Conservation (phyloP, 2,888 invertebrate species). For the Perdita meconis region DNA sequence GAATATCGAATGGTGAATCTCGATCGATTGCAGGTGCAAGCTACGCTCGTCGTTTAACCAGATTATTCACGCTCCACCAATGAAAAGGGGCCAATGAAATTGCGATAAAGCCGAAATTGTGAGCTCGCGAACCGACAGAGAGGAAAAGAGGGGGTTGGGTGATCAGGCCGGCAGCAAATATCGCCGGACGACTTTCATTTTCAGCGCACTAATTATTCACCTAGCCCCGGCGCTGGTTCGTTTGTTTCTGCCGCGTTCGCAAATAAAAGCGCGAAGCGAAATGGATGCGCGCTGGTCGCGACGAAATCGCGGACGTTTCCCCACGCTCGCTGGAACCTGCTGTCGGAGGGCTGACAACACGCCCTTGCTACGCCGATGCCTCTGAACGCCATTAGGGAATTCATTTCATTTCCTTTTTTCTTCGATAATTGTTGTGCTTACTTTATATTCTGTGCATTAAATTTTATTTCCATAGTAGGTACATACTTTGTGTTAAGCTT, state of each 20-base stretch:
- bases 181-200: constrained; percentile 80
- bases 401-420: no score
- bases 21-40: constrained; percentile 56
- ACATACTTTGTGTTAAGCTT: no score
- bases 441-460: no score
- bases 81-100: constrained; percentile 77
- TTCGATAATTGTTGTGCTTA: no score
- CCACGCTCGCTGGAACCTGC: constrained; percentile 4
- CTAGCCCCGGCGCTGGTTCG: constrained; percentile 74
- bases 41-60: constrained; percentile 68
- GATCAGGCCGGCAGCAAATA: constrained; percentile 76
- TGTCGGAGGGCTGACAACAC: constrained; percentile 16
- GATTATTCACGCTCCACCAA: constrained; percentile 72
- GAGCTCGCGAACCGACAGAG: constrained; percentile 52
- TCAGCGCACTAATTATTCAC: constrained; percentile 81
- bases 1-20: constrained; percentile 61
- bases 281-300: constrained; percentile 52
- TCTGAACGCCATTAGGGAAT: neutral
- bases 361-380: neutral
- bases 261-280: constrained; percentile 71
- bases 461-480: no score
- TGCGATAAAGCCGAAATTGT: constrained; percentile 76
- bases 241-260: constrained; percentile 76
- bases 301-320: constrained; percentile 53
- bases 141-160: constrained; percentile 39